phyloP scores from a whole-genome alignment of 2,113 vertebrate genomes.

The Condylura cristata region DNA sequence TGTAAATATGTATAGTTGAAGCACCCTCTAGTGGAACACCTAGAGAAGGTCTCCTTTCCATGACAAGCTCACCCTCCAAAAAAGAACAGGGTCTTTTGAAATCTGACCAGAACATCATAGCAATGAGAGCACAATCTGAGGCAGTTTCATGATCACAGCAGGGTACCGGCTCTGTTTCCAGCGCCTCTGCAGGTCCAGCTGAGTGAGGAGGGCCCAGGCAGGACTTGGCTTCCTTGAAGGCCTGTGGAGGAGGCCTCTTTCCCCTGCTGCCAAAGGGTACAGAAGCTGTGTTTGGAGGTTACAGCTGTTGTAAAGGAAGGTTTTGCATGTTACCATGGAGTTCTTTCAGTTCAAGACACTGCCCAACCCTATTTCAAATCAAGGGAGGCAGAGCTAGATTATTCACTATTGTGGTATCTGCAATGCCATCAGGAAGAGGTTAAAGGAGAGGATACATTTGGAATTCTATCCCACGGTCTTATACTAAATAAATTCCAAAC shows the following conservation, averaged over 20 bases:
- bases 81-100: not conserved
- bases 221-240: not conserved
- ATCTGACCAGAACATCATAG: not conserved
- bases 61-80: not conserved
- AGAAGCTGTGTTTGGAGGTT: not conserved
- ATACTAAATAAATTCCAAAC: not conserved
- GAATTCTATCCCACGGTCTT: not conserved
- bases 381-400: not conserved
- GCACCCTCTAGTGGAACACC: conserved; percentile 88
- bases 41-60: conserved; percentile 68
- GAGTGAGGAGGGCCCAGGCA: fast-evolving
- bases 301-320: not conserved
- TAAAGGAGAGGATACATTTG: not conserved
- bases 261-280: no score
- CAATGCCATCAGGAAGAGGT: not conserved
- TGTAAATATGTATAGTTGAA: conserved; percentile 86
- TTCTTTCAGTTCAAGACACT: not conserved
- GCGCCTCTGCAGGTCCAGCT: not conserved
- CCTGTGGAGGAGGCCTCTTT: not conserved
- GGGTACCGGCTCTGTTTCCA: not conserved
- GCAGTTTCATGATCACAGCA: not conserved
- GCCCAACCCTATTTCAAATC: not conserved
- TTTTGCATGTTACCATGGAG: not conserved
- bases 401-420: not conserved
- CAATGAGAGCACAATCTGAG: not conserved